phyloP scores from a whole-genome alignment of 2,113 vertebrate genomes.

The Periophthalmus modestus region DNA sequence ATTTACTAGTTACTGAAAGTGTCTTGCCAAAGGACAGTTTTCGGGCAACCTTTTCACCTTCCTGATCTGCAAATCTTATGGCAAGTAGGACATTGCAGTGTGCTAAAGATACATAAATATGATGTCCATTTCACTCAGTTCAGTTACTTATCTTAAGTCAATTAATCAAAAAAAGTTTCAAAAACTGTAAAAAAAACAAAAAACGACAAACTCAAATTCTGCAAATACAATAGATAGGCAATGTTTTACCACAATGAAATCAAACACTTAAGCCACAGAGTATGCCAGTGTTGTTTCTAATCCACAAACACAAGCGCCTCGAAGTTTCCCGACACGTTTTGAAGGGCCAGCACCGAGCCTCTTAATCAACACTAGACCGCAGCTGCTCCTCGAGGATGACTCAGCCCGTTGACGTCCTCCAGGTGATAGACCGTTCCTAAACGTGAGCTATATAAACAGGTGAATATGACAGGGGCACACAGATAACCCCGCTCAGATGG shows the following conservation, averaged over 20 bases:
- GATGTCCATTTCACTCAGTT: not conserved
- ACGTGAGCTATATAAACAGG: constrained; percentile 10
- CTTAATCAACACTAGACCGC: constrained; percentile 10
- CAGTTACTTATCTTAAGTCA: not conserved
- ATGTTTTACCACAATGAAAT: no score
- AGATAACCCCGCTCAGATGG: constrained; percentile 4
- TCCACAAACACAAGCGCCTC: not conserved
- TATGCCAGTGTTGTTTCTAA: not conserved
- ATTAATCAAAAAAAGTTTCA: no score
- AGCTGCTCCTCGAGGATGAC: constrained; percentile 39
- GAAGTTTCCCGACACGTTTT: not conserved
- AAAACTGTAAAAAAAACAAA: no score
- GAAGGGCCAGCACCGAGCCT: not conserved
- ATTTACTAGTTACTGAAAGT: not conserved
- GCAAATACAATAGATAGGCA: no score
- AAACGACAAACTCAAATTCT: no score
- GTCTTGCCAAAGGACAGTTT: not conserved
- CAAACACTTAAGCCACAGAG: not conserved
- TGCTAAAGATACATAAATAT: not conserved
- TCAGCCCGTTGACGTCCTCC: constrained; percentile 39
- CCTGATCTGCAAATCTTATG: not conserved
- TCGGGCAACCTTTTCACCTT: not conserved
- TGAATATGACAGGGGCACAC: not conserved
- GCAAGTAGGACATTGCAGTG: not conserved
- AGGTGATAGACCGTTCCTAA: constrained; percentile 11